A percentile compares a stretch with the other conserved stretches of the same genome.
These are phyloP conservation scores for Tolypeutes matacus DNA, from an alignment of 2,797 vertebrate species.

Conservation along the genomic window DNA sequence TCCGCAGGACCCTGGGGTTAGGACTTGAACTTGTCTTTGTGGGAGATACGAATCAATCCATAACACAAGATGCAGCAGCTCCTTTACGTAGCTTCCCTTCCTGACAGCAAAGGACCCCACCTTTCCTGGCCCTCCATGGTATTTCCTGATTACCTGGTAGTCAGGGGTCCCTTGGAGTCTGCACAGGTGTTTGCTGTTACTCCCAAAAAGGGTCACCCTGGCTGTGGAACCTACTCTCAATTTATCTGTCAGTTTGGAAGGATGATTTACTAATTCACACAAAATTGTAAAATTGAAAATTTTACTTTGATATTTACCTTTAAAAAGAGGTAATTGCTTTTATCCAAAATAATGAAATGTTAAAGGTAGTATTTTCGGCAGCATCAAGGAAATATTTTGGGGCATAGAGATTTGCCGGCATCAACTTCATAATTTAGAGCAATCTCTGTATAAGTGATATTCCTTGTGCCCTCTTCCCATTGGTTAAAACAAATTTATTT, in stretches of 20 bases:
- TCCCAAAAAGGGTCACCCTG: neutral
- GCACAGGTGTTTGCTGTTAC: neutral
- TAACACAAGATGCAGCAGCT: neutral
- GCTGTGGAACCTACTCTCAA: neutral
- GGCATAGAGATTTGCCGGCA: neutral
- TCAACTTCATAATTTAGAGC: conserved; percentile 9
- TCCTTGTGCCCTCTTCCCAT: conserved; percentile 9
- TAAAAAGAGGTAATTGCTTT: conserved; percentile 8
- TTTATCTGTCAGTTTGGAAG: neutral
- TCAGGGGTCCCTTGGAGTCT: neutral
- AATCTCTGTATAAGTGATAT: conserved; percentile 24
- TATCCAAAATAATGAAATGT: conserved; percentile 27
- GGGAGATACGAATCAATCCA: no score
- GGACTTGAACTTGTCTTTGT: no score
- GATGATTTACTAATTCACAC: conserved; percentile 8
- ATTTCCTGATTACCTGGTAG: neutral
- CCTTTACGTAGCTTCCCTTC: neutral
- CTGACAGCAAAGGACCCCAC: neutral
- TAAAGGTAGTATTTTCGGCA: neutral
- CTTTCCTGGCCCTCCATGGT: neutral
- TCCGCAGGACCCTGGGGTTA: no score
- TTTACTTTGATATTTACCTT: neutral
- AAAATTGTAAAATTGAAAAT: neutral
- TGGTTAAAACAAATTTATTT: conserved; percentile 66
- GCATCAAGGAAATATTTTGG: neutral